phyloP scores from a whole-genome alignment of 2,113 vertebrate species.

The Catharus fuscescens region DNA sequence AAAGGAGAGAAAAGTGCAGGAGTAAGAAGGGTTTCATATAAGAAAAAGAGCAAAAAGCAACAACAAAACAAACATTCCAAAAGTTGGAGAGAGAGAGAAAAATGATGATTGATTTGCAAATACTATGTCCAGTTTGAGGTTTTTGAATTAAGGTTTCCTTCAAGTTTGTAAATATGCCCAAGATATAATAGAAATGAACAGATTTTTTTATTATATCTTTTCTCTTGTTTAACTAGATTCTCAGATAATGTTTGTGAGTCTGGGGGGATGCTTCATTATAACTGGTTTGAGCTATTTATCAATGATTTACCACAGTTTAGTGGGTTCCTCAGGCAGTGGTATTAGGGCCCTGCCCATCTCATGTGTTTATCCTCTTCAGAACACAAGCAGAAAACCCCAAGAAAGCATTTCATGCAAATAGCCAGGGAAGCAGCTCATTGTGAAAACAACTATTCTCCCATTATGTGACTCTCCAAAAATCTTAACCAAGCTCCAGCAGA shows the following conservation, averaged over 20 bases:
- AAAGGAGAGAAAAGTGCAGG: neutral
- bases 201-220: neutral
- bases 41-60: accelerated
- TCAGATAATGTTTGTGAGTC: neutral
- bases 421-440: neutral
- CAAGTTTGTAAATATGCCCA: neutral
- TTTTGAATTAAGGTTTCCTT: neutral
- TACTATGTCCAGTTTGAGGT: neutral
- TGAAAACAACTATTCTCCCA: neutral
- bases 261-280: neutral
- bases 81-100: neutral
- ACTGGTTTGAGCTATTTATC: neutral
- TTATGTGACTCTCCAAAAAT: slow-evolving; percentile 1
- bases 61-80: neutral
- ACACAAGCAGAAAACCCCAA: neutral
- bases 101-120: neutral
- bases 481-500: slow-evolving; percentile 37
- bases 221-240: neutral
- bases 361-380: neutral
- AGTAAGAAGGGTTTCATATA: neutral
- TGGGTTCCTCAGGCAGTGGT: neutral
- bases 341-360: neutral
- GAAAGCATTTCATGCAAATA: neutral
- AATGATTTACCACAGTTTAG: neutral
- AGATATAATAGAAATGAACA: neutral